These are phyloP conservation scores for Drosophila nigrodunni DNA, from an alignment of 1,140 invertebrate genomes.

Conservation along the genomic window DNA sequence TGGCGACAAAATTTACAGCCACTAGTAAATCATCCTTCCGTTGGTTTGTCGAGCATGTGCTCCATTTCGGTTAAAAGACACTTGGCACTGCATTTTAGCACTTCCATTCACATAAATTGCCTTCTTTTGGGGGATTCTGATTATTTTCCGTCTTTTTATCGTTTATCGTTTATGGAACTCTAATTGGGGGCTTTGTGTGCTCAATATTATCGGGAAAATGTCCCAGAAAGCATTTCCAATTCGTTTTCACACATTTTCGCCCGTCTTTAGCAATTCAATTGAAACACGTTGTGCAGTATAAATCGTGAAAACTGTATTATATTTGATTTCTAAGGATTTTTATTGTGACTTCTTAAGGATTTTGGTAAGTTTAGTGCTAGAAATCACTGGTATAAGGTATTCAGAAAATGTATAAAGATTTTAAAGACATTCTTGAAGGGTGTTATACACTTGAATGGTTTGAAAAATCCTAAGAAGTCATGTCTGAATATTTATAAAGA, in stretches of 20 bases:
- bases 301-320: not conserved
- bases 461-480: too few relatives aligned
- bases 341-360: not conserved
- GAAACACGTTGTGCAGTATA: constrained; percentile 25
- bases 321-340: not conserved
- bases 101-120: constrained; percentile 42
- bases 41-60: constrained; percentile 17
- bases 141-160: constrained; percentile 5
- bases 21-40: constrained; percentile 38
- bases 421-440: too few relatives aligned
- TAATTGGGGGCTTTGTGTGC: constrained; percentile 52
- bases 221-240: constrained; percentile 3
- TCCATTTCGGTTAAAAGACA: constrained; percentile 26
- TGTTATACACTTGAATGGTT: too few relatives aligned
- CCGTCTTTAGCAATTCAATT: constrained; percentile 16
- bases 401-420: too few relatives aligned
- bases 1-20: constrained; percentile 48
- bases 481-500: too few relatives aligned
- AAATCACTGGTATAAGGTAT: not conserved
- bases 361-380: not conserved
- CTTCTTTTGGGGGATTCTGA: constrained; percentile 15
- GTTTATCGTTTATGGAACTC: constrained; percentile 18
- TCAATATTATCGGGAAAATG: constrained; percentile 32
- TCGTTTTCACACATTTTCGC: constrained; percentile 47
- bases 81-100: constrained; percentile 30